Conservation (phyloP, 2,797 vertebrate genomes). For the Manis pentadactyla region DNA sequence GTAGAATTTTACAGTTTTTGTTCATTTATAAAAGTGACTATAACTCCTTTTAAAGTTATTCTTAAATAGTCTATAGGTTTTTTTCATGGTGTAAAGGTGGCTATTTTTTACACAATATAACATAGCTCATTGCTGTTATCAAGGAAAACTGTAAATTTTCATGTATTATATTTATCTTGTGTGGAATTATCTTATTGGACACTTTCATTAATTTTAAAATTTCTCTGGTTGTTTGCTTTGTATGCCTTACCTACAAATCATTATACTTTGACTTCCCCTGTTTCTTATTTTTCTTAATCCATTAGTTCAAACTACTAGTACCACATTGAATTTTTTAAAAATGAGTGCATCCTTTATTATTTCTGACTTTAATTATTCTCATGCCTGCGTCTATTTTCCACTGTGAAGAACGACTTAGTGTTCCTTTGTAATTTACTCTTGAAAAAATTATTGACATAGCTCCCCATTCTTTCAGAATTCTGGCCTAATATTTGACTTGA, state of each 20-base stretch:
- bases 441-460: neutral
- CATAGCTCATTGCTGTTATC: neutral
- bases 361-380: neutral
- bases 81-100: neutral
- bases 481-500: neutral
- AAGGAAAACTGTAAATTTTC: neutral
- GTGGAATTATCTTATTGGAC: neutral
- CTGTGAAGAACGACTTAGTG: neutral
- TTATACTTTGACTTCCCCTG: neutral
- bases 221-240: neutral
- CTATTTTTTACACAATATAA: neutral
- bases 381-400: neutral
- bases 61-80: neutral
- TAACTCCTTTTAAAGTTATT: neutral
- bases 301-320: neutral
- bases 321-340: neutral
- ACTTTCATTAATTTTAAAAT: neutral
- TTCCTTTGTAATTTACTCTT: neutral
- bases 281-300: neutral
- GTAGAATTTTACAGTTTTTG: neutral
- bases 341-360: neutral
- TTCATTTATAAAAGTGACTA: neutral
- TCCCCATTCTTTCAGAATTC: neutral
- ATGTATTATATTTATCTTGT: neutral
- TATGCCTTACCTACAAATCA: neutral